These are phyloP conservation scores for Myripristis murdjan DNA, from an alignment of 2,797 vertebrate species.

Conservation along the genomic window DNA sequence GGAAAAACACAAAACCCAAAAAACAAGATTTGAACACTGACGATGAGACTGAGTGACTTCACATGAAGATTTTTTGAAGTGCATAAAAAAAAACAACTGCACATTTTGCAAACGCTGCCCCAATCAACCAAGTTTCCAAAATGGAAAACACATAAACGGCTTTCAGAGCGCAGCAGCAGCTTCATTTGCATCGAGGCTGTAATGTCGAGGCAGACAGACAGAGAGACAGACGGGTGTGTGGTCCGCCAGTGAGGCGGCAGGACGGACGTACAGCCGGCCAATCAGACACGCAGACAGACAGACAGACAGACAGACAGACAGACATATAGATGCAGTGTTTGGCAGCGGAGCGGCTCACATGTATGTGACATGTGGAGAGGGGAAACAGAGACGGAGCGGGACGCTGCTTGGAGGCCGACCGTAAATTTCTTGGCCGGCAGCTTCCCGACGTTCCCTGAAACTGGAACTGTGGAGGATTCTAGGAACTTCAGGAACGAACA, in stretches of 20 bases:
- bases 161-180: neutral
- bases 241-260: neutral
- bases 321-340: slow-evolving; percentile 2
- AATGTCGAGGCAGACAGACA: neutral
- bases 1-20: too few relatives aligned
- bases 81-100: too few relatives aligned
- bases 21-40: too few relatives aligned
- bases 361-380: slow-evolving; percentile 55
- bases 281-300: slow-evolving; percentile 15
- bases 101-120: too few relatives aligned
- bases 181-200: too few relatives aligned
- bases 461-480: slow-evolving; percentile 66
- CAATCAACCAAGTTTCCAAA: too few relatives aligned
- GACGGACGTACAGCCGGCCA: slow-evolving; percentile 11
- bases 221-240: neutral
- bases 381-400: slow-evolving; percentile 15
- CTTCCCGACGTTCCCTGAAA: slow-evolving; percentile 53
- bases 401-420: slow-evolving; percentile 11
- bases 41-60: too few relatives aligned
- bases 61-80: too few relatives aligned
- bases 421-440: slow-evolving; percentile 48
- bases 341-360: slow-evolving; percentile 34
- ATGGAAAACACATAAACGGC: too few relatives aligned
- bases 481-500: slow-evolving; percentile 61
- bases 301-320: neutral